Percentiles rank a stretch among this genome's conserved stretches.
Conservation (phyloP, 2,888 invertebrate species). For the Apotomis turbidana region DNA sequence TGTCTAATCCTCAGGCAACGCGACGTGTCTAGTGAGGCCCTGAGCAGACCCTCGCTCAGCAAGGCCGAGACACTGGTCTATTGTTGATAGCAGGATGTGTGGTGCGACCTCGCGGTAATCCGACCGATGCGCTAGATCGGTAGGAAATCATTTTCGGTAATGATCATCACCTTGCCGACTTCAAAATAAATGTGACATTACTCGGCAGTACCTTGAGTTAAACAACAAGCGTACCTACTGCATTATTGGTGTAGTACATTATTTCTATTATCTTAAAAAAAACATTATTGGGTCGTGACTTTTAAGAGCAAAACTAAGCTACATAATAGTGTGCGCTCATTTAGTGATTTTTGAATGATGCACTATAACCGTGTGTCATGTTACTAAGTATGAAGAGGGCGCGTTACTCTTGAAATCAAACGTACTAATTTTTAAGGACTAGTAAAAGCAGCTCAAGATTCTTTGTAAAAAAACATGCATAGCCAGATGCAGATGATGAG, state of each 20-base stretch:
- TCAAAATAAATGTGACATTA: constrained; percentile 59
- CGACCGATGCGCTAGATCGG: constrained; percentile 56
- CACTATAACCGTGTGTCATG: background rate
- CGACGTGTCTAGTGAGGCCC: constrained; percentile 57
- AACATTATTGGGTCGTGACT: constrained; percentile 31
- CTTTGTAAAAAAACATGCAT: no score
- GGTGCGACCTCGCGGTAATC: constrained; percentile 66
- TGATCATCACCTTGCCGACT: constrained; percentile 57
- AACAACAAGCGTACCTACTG: constrained; percentile 41
- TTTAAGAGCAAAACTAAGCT: constrained; percentile 1
- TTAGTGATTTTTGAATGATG: background rate
- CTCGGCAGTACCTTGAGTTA: constrained; percentile 48
- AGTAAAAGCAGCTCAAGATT: no score
- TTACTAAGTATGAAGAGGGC: background rate
- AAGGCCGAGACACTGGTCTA: constrained; percentile 58
- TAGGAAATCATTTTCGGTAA: constrained; percentile 68
- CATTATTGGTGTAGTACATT: background rate
- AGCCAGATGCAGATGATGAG: no score
- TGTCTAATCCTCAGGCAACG: constrained; percentile 35
- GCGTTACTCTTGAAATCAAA: background rate
- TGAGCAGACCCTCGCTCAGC: constrained; percentile 59
- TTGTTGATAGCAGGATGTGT: constrained; percentile 72
- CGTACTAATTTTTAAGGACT: background rate
- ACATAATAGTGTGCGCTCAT: background rate
- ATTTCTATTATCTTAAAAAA: constrained; percentile 6